phyloP scores from a whole-genome alignment of 2,888 invertebrate genomes.

The Eilema sororculum region DNA sequence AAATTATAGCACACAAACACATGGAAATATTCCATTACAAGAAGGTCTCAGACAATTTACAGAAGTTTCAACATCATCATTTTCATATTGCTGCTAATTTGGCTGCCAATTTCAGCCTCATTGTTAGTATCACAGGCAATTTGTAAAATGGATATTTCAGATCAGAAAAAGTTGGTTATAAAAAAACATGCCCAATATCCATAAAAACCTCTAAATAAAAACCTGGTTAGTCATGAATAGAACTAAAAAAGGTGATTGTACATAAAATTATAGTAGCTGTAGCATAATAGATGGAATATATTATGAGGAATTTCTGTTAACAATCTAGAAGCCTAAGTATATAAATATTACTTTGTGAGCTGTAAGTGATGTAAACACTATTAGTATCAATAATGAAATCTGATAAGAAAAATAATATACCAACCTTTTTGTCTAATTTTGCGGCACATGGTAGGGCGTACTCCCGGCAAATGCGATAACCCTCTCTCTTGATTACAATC shows the following conservation, averaged over 20 bases:
- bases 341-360: not conserved
- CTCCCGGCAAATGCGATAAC: slow-evolving; percentile 89
- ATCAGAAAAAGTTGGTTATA: no score
- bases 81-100: no score
- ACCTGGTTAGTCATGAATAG: not conserved
- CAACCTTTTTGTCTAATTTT: slow-evolving; percentile 95
- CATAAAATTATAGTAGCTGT: no score
- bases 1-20: no score
- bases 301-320: not conserved
- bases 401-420: slow-evolving; percentile 12
- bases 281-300: not conserved
- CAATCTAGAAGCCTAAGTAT: not conserved
- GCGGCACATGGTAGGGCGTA: slow-evolving; percentile 94
- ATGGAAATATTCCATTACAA: no score
- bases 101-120: no score
- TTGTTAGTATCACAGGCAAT: not conserved
- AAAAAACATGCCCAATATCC: not conserved
- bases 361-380: not conserved
- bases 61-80: no score
- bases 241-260: not conserved
- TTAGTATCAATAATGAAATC: not conserved
- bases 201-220: not conserved
- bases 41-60: no score
- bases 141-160: no score
- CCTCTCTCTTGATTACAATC: slow-evolving; percentile 90